Base-by-base conservation (phyloP, 1,140 invertebrate species). In the Temnothorax curvispinosus region DNA sequence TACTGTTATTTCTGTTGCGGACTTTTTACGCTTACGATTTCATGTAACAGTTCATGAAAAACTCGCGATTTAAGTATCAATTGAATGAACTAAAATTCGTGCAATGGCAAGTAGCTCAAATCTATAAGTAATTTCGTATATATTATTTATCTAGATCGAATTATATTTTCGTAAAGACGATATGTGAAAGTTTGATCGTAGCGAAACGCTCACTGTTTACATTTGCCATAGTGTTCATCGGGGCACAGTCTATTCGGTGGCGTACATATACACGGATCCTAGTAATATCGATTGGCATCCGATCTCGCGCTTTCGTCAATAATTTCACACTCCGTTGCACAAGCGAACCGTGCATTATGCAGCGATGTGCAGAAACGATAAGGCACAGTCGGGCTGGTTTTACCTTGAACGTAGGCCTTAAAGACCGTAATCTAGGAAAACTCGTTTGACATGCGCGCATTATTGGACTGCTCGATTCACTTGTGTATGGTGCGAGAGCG, bases 321-420 rank as follows among this genome's bases (percentile, higher is more conserved):
- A 88, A 93, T 94, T 94, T 93, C 90, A 92, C 89, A 91, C 88
- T 91, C 80, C 89, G 85, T 75, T 85, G 91, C 88, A 89, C 90
- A 89, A 60, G 82, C 89, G 84, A 91, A 72, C 88, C 87, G 89
- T 76, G 67, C 62, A 69, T 90, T 88, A 86, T 75, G 84, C 60
- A 69, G 64, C 89, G 87, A 91, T 88, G 78, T 88, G 69, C 60
- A 76, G 54, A 15, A 54, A 18, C 60, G 89, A 91, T 90, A 90
- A 91, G 67, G 58, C 58, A 69, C 81, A 56, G 50, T 58, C 80
- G 62, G 58, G 65, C 77, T 38, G 78, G 67, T 88, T 90, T 90
- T 87, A 90, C 89, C 89, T 90, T 90, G 89, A 90, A 90, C 89
- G 81, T 85, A 65, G 80, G 84, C 72, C 56, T 91, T 77, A 88